These are phyloP conservation scores for Caenorhabditis virilis DNA, from an alignment of 2,888 invertebrate species.

Conservation along the genomic window DNA sequence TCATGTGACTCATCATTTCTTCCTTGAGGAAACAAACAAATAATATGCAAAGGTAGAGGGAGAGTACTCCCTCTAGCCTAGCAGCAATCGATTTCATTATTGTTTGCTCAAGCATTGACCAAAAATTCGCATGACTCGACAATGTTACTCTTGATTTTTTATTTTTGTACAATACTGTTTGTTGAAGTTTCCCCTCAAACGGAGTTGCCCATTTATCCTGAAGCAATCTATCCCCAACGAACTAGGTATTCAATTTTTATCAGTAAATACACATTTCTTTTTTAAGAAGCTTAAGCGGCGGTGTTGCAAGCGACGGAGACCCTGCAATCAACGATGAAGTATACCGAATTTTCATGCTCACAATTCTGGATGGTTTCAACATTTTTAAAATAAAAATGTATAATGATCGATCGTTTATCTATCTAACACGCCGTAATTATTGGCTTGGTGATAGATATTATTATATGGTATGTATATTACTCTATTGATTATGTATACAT, in stretches of 20 bases:
- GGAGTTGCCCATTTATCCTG: not conserved
- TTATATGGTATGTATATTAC: conserved; percentile 52
- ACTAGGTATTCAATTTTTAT: not conserved
- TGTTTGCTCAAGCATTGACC: conserved; percentile 34
- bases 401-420: conserved; percentile 65
- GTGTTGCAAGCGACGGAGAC: conserved; percentile 58
- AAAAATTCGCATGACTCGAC: conserved; percentile 14
- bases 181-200: not conserved
- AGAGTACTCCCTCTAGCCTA: no score
- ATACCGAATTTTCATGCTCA: conserved; percentile 58
- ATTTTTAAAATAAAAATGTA: conserved; percentile 55
- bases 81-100: conserved; percentile 37
- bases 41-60: no score
- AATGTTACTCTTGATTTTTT: not conserved
- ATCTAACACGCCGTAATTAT: conserved; percentile 60
- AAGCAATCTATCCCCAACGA: not conserved
- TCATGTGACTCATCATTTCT: no score
- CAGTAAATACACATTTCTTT: not conserved
- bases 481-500: conserved; percentile 4
- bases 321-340: conserved; percentile 56
- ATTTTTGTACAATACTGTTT: not conserved
- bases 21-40: no score
- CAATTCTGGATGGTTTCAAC: conserved; percentile 60
- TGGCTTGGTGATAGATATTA: conserved; percentile 67
- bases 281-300: conserved; percentile 49